These are phyloP conservation scores for Brachystomella parvula DNA, from an alignment of 1,140 invertebrate species.

Conservation along the genomic window DNA sequence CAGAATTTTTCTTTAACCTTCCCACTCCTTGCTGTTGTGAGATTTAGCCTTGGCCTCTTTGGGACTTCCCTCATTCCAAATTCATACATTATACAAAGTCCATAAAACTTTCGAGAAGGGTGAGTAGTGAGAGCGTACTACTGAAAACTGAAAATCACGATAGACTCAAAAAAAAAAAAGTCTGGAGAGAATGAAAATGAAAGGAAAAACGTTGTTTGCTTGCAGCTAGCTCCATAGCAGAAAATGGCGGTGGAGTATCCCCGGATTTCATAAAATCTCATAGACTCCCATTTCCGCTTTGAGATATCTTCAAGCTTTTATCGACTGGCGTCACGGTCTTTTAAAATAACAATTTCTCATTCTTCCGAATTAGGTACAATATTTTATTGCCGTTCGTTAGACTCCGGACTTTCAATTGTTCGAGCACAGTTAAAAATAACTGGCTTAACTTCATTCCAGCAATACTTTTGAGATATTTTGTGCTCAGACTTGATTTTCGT, in stretches of 20 bases:
- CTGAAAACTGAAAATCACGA: neutral
- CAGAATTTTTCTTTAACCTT: no score
- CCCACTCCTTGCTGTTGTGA: no score
- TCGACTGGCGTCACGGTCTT: neutral
- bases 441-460: no score
- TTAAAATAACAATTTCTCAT: slow-evolving; percentile 2
- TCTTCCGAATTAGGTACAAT: neutral
- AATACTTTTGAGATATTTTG: no score
- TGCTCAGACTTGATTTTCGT: no score
- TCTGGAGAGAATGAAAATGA: neutral
- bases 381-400: no score
- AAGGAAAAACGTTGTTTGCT: neutral
- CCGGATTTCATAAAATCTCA: neutral
- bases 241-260: neutral
- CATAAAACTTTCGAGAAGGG: neutral
- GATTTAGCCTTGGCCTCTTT: no score
- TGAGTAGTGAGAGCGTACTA: neutral
- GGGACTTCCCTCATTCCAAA: no score
- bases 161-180: neutral
- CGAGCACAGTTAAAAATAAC: no score
- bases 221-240: neutral
- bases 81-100: slow-evolving; percentile 6
- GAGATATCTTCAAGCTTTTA: neutral
- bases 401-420: no score
- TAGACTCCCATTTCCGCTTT: neutral